Conservation (phyloP, 2,113 vertebrate species). For the Clarias batrachus region DNA sequence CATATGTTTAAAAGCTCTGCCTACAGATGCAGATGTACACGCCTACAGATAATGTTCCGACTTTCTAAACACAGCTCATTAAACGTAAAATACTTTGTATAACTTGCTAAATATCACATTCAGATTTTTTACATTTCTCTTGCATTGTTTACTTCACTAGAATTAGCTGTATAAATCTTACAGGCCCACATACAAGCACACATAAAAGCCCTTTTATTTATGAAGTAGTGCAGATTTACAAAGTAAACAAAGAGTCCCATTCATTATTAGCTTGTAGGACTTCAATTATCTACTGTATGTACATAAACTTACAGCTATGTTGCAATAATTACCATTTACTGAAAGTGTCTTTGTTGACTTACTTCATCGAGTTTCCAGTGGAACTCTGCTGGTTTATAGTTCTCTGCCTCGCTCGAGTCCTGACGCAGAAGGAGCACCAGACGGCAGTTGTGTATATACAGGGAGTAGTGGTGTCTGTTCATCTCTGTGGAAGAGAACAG, state of each 20-base stretch:
- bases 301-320: constrained; percentile 9
- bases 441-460: constrained; percentile 92
- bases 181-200: not conserved
- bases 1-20: not conserved
- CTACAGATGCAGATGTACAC: not conserved
- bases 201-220: not conserved
- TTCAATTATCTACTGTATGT: not conserved
- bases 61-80: not conserved
- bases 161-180: not conserved
- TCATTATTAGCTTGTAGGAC: not conserved
- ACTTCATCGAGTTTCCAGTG: constrained; percentile 98
- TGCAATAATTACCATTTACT: not conserved
- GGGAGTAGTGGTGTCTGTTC: constrained; percentile 91
- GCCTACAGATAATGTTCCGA: not conserved
- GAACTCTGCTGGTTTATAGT: constrained; percentile 91
- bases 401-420: constrained; percentile 81
- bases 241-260: constrained; percentile 23
- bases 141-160: not conserved
- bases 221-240: not conserved
- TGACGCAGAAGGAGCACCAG: constrained; percentile 91
- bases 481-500: constrained; percentile 75
- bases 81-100: not conserved
- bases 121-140: not conserved
- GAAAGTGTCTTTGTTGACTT: constrained; percentile 39
- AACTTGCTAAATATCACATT: not conserved